These are phyloP conservation scores for Pachliopta kotzebuea DNA, from an alignment of 2,888 invertebrate genomes.

Conservation along the genomic window DNA sequence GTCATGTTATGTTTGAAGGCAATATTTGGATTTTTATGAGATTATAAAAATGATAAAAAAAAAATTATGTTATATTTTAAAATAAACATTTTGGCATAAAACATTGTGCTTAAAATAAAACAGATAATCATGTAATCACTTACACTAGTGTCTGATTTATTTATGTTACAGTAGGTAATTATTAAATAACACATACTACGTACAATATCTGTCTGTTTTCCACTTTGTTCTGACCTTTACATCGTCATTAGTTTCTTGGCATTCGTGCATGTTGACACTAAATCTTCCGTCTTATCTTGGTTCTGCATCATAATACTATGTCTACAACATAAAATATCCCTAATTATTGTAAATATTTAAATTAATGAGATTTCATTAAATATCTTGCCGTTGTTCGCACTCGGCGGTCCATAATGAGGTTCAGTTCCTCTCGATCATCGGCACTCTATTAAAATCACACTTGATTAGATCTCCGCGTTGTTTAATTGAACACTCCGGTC, in stretches of 20 bases:
- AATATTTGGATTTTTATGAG: neutral
- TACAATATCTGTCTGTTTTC: neutral
- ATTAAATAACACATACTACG: neutral
- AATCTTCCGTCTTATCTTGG: too few species aligned
- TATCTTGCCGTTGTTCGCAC: neutral
- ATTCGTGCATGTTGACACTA: too few species aligned
- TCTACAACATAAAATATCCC: neutral
- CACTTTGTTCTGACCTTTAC: too few species aligned
- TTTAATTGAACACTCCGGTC: slow-evolving; percentile 65
- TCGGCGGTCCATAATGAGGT: neutral
- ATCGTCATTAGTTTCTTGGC: too few species aligned
- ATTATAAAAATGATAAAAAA: neutral
- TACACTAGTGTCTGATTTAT: too few species aligned
- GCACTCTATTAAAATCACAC: slow-evolving; percentile 70
- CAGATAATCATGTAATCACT: too few species aligned
- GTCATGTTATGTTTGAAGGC: neutral
- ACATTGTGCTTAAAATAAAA: too few species aligned
- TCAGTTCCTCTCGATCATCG: slow-evolving; percentile 45
- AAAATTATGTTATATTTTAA: neutral
- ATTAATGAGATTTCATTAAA: neutral
- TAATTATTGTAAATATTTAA: neutral
- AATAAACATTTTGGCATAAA: too few species aligned
- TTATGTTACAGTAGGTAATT: too few species aligned
- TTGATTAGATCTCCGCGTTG: slow-evolving; percentile 67
- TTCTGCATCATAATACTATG: neutral